These are phyloP conservation scores for Holacanthella duospinosa DNA, from an alignment of 2,888 invertebrate genomes.

Conservation along the genomic window DNA sequence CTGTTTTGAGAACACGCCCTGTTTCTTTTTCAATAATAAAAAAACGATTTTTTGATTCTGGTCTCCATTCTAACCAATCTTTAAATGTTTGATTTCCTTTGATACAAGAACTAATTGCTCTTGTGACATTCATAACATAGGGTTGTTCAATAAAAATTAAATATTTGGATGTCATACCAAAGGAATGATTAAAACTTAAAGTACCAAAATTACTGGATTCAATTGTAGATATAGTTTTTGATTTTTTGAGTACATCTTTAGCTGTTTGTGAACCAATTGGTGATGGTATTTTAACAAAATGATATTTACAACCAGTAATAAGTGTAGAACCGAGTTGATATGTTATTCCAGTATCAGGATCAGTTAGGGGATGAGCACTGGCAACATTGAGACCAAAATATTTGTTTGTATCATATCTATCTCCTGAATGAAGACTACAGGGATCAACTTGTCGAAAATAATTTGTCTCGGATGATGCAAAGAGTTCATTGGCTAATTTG, in stretches of 20 bases:
- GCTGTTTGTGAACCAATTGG: slow-evolving; percentile 10
- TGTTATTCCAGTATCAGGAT: slow-evolving; percentile 41
- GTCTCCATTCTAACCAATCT: slow-evolving; percentile 42
- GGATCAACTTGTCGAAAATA: slow-evolving; percentile 43
- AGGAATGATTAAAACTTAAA: slow-evolving; percentile 46
- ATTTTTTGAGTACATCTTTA: slow-evolving; percentile 35
- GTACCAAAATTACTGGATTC: slow-evolving; percentile 39
- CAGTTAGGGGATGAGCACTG: slow-evolving; percentile 44
- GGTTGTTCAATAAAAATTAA: slow-evolving; percentile 47
- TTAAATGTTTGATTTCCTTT: slow-evolving; percentile 2
- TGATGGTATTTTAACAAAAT: slow-evolving; percentile 39
- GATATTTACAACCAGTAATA: slow-evolving; percentile 40
- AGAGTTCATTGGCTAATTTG: slow-evolving; percentile 43
- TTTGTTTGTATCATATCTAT: slow-evolving; percentile 41
- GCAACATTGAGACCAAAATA: slow-evolving; percentile 42
- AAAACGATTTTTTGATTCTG: slow-evolving; percentile 42
- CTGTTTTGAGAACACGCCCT: slow-evolving; percentile 40
- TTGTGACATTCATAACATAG: slow-evolving; percentile 38
- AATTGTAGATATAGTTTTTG: slow-evolving; percentile 39
- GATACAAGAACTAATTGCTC: slow-evolving; percentile 40
- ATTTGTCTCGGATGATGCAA: slow-evolving; percentile 45
- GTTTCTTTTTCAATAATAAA: slow-evolving; percentile 42
- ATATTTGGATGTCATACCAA: slow-evolving; percentile 47
- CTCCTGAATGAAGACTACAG: slow-evolving; percentile 42
- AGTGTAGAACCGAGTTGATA: slow-evolving; percentile 44